These are phyloP conservation scores for Rhinoderma darwinii DNA, from an alignment of 2,113 vertebrate genomes.

Conservation along the genomic window DNA sequence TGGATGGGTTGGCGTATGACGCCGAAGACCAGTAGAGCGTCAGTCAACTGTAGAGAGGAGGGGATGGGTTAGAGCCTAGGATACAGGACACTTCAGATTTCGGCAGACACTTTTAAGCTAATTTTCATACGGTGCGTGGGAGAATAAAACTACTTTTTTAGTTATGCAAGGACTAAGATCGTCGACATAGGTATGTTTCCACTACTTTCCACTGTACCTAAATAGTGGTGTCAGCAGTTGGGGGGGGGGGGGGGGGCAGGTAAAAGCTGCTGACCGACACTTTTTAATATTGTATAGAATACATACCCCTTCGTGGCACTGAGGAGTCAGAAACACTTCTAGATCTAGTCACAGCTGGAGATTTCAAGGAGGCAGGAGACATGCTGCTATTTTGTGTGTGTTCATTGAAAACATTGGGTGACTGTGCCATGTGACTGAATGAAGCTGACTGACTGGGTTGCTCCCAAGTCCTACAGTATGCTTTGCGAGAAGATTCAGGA, in stretches of 20 bases:
- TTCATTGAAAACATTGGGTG: slow-evolving; percentile 86
- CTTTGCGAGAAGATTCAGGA: slow-evolving; percentile 91
- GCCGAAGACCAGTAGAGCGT: no score
- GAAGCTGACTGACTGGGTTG: slow-evolving; percentile 81
- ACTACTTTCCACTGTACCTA: no score
- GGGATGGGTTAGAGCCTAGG: no score
- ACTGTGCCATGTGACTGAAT: slow-evolving; percentile 83
- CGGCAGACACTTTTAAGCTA: no score
- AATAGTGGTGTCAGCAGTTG: neutral
- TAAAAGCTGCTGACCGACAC: neutral
- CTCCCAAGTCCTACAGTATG: slow-evolving; percentile 94
- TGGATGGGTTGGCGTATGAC: no score
- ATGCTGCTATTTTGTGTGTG: slow-evolving; percentile 81
- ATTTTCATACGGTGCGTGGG: no score
- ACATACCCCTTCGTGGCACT: slow-evolving; percentile 87
- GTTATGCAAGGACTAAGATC: no score
- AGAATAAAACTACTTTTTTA: no score
- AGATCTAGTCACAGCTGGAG: slow-evolving; percentile 85
- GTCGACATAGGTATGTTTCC: no score
- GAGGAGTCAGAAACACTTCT: slow-evolving; percentile 95
- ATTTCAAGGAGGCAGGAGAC: slow-evolving; percentile 88
- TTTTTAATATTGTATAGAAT: neutral
- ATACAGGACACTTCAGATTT: no score
- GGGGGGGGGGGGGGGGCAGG: neutral
- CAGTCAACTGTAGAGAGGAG: no score